phyloP scores from a whole-genome alignment of 2,888 invertebrate species.

The Lobophora halterata region DNA sequence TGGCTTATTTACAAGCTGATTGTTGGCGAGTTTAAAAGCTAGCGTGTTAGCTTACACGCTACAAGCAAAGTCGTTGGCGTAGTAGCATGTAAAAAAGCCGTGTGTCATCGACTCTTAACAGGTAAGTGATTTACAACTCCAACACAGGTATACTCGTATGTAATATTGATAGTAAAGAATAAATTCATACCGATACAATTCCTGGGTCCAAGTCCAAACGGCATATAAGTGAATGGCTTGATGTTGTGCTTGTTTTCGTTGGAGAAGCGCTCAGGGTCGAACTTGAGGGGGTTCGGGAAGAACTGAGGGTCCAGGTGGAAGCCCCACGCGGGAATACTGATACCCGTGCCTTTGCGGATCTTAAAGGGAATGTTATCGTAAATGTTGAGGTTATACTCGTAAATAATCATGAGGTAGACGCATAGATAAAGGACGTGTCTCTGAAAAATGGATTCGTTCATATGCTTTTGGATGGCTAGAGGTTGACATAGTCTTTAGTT shows the following conservation, averaged over 20 bases:
- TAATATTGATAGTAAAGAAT: constrained; percentile 25
- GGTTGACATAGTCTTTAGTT: no score
- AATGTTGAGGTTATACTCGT: background rate
- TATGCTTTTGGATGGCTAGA: no score
- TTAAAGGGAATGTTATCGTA: constrained; percentile 15
- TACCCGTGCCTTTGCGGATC: constrained; percentile 48
- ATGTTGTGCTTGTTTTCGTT: constrained; percentile 76
- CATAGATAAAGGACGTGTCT: no score
- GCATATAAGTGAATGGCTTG: constrained; percentile 58
- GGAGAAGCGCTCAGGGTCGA: constrained; percentile 81
- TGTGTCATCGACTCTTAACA: no score
- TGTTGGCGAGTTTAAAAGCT: no score
- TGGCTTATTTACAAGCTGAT: no score
- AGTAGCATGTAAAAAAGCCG: no score
- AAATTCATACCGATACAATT: constrained; percentile 80
- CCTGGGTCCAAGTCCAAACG: constrained; percentile 82
- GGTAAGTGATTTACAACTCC: no score
- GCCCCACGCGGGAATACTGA: constrained; percentile 60
- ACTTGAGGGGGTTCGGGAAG: constrained; percentile 77
- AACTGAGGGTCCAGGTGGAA: constrained; percentile 75
- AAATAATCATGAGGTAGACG: no score
- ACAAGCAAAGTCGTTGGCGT: no score
- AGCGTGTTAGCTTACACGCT: no score
- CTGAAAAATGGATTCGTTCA: no score
- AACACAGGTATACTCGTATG: background rate